Percentiles rank a stretch among this genome's conserved stretches.
Conservation (phyloP, 2,113 vertebrate species). For the Upupa epops region DNA sequence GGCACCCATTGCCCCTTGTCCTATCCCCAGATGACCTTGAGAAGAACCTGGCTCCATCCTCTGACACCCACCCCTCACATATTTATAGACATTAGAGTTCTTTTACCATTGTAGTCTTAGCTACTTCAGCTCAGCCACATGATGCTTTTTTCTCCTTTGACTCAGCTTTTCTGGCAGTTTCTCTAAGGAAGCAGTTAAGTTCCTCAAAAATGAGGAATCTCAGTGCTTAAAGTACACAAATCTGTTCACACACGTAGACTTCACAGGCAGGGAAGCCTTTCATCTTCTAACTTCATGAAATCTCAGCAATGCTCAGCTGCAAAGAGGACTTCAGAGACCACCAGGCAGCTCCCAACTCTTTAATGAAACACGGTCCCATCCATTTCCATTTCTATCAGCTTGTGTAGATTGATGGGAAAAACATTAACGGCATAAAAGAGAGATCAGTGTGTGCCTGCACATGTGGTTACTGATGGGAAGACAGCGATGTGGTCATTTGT, state of each 20-base stretch:
- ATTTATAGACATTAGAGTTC: no score
- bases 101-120: not conserved
- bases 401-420: not conserved
- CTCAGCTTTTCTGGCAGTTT: not conserved
- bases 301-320: not conserved
- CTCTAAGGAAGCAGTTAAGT: not conserved
- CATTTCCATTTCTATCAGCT: not conserved
- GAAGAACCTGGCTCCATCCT: no score
- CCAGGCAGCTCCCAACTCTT: not conserved
- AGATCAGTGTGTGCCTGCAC: not conserved
- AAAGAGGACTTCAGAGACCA: not conserved
- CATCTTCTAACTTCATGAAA: not conserved
- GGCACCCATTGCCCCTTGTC: no score
- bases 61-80: no score
- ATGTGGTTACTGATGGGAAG: not conserved
- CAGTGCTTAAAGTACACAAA: not conserved
- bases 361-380: not conserved
- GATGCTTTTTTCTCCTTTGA: not conserved
- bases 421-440: not conserved
- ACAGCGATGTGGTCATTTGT: not conserved
- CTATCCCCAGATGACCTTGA: no score
- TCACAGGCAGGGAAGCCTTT: not conserved
- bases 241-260: not conserved
- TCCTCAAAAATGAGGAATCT: no score
- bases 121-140: not conserved